These are phyloP conservation scores for Cosmopolites sordidus DNA, from an alignment of 2,888 invertebrate genomes.

Conservation along the genomic window DNA sequence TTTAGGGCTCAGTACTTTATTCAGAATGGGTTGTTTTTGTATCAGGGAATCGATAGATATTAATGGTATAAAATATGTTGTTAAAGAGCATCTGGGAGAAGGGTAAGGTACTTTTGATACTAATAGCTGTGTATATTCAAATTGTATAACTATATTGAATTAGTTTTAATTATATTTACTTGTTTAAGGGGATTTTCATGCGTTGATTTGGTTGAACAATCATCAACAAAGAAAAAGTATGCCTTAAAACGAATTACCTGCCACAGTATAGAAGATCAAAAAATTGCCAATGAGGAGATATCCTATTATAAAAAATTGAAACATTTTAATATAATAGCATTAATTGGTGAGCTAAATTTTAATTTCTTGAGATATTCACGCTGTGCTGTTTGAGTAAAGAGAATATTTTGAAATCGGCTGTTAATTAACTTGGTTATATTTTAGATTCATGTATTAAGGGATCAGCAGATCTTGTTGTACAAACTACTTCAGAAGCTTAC, in stretches of 20 bases:
- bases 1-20: conserved; percentile 63
- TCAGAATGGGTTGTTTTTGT: conserved; percentile 74
- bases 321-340: conserved; percentile 69
- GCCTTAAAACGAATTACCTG: conserved; percentile 79
- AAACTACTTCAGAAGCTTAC: conserved; percentile 66
- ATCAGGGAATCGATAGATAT: conserved; percentile 66
- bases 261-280: conserved; percentile 73
- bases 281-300: conserved; percentile 66
- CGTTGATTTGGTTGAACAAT: conserved; percentile 71
- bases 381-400: too few species aligned
- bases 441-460: conserved; percentile 34
- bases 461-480: conserved; percentile 62
- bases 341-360: conserved; percentile 53
- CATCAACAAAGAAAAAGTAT: conserved; percentile 59
- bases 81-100: conserved; percentile 69
- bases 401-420: conserved; percentile 48
- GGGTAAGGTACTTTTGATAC: conserved; percentile 64
- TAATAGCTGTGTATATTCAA: too few species aligned
- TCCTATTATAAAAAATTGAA: conserved; percentile 66
- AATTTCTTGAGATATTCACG: too few species aligned
- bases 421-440: conserved; percentile 5
- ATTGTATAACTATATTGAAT: too few species aligned
- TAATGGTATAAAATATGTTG: conserved; percentile 64
- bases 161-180: too few species aligned
- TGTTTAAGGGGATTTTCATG: conserved; percentile 76